These are phyloP conservation scores for Spilogale gracilis DNA, from an alignment of 2,113 vertebrate species.

Conservation along the genomic window DNA sequence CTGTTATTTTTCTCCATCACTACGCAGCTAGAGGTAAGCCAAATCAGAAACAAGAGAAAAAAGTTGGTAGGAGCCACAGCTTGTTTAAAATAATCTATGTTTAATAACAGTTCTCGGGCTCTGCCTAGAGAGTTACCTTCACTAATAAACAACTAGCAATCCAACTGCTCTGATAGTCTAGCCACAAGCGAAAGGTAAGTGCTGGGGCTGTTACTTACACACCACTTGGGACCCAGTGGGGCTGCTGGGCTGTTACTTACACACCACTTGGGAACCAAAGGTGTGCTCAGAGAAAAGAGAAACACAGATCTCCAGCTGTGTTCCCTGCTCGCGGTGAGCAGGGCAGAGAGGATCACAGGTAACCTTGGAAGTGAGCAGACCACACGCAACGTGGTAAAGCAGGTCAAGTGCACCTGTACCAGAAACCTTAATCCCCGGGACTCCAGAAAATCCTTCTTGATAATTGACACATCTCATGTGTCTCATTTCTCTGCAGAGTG, in stretches of 20 bases:
- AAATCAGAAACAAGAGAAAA: not conserved
- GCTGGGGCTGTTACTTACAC: not conserved
- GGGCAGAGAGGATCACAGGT: not conserved
- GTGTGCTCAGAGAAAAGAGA: not conserved
- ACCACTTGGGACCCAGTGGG: not conserved
- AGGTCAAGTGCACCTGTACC: not conserved
- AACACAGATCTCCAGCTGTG: not conserved
- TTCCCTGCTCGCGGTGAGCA: not conserved
- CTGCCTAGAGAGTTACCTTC: not conserved
- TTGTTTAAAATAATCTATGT: not conserved
- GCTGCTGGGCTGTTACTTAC: not conserved
- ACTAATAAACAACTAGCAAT: not conserved
- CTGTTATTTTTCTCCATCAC: not conserved
- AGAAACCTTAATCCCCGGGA: not conserved
- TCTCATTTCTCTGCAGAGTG: not conserved
- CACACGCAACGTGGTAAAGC: not conserved
- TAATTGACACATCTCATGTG: not conserved
- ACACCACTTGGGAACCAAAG: not conserved
- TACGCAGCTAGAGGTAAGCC: not conserved
- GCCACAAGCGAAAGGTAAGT: no score
- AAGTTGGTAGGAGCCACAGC: not conserved
- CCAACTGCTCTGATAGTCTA: not conserved
- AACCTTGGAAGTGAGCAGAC: not conserved
- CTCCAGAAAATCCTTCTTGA: not conserved
- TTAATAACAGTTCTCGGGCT: not conserved